Evolutionary conservation across 2,888 invertebrate species (phyloP).

Genomic region (Drosophila pseudotakahashii): DNA sequence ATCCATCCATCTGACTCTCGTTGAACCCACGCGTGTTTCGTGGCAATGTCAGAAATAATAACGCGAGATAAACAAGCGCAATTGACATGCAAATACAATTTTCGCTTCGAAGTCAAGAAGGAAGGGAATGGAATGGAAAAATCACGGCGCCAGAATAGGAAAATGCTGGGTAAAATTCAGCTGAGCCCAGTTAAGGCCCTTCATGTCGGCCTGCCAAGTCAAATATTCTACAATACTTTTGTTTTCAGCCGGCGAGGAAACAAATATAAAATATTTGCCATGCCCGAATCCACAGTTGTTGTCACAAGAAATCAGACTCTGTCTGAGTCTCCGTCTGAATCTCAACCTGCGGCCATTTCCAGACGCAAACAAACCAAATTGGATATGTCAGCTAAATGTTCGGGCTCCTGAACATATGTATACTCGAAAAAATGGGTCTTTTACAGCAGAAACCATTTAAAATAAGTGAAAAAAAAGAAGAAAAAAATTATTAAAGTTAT

Average conservation of each 20-base stretch:
- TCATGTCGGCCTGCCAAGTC: constrained; percentile 42
- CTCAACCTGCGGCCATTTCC: constrained; percentile 64
- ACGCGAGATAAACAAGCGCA: constrained; percentile 75
- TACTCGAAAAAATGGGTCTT: neutral
- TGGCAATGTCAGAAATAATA: constrained; percentile 74
- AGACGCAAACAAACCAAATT: constrained; percentile 68
- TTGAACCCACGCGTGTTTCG: constrained; percentile 42
- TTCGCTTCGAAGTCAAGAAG: constrained; percentile 29
- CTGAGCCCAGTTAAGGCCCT: constrained; percentile 1
- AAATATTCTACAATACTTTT: constrained; percentile 68
- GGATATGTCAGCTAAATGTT: constrained; percentile 72
- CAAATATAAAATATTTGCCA: constrained; percentile 75
- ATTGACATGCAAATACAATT: constrained; percentile 78
- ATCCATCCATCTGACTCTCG: constrained; percentile 3
- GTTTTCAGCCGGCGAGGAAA: constrained; percentile 59
- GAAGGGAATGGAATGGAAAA: constrained; percentile 31
- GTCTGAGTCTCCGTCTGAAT: constrained; percentile 21
- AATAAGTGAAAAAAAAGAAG: too few relatives aligned
- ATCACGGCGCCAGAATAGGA: constrained; percentile 41
- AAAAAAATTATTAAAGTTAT: too few relatives aligned
- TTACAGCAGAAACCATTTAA: neutral
- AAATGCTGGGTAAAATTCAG: constrained; percentile 3
- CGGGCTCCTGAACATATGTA: constrained; percentile 4
- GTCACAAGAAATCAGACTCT: constrained; percentile 70
- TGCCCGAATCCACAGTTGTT: constrained; percentile 53